Evolutionary conservation across 2,113 vertebrate species (phyloP).

Genomic region (Struthio camelus): DNA sequence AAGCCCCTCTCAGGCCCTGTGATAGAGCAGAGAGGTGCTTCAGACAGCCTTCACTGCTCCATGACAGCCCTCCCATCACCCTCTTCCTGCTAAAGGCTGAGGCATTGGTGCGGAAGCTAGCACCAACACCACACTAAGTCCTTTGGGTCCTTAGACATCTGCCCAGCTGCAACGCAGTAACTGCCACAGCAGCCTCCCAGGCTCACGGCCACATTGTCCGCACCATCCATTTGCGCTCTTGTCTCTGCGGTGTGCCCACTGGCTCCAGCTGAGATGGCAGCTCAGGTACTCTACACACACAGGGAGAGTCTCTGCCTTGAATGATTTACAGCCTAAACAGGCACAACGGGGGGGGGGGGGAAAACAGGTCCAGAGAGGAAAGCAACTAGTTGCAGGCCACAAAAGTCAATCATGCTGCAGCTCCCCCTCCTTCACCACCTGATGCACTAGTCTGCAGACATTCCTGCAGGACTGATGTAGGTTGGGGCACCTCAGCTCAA

Average conservation of each 20-base stretch:
- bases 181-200: not conserved
- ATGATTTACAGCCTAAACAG: not conserved
- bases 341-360: not conserved
- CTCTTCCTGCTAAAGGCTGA: not conserved
- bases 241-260: not conserved
- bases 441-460: not conserved
- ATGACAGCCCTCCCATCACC: not conserved
- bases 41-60: not conserved
- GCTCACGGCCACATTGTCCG: not conserved
- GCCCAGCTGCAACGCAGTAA: not conserved
- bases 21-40: not conserved
- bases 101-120: too few relatives aligned
- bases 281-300: not conserved
- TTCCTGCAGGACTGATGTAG: not conserved
- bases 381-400: not conserved
- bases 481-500: not conserved
- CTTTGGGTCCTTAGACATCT: not conserved
- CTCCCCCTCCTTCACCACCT: not conserved
- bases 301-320: not conserved
- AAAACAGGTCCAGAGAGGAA: not conserved
- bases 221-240: rapidly evolving
- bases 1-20: not conserved
- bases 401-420: not conserved
- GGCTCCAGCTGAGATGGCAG: not conserved
- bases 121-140: not conserved